Percentiles rank a stretch among this genome's conserved stretches.
phyloP scores from a whole-genome alignment of 2,797 vertebrate species.

The Steatocranus sp. region DNA sequence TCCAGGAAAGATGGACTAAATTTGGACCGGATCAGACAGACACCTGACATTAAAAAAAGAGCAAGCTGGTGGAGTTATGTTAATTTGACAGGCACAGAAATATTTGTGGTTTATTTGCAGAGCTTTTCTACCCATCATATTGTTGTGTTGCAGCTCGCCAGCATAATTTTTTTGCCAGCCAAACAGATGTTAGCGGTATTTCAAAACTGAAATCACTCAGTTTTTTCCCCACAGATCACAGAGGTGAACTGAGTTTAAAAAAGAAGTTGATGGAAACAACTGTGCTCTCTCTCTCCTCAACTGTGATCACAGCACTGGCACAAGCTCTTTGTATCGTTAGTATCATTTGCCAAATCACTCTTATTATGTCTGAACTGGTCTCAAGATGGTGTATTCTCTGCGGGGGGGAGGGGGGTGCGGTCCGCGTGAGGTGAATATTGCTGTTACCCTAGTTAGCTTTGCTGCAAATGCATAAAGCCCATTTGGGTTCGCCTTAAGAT shows the following conservation, averaged over 20 bases:
- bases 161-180: background rate
- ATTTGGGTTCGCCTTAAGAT: background rate
- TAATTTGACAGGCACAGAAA: background rate
- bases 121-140: background rate
- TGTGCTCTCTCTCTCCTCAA: background rate
- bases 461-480: background rate
- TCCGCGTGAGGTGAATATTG: background rate
- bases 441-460: background rate
- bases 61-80: background rate
- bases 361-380: background rate
- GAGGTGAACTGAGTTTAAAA: background rate
- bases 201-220: background rate
- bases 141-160: background rate
- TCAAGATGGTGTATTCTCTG: background rate
- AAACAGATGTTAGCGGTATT: background rate
- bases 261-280: background rate
- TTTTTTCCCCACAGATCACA: background rate
- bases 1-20: background rate
- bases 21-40: background rate
- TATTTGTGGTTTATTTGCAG: background rate
- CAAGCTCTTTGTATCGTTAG: background rate
- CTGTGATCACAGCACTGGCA: background rate
- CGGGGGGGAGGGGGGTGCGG: fast-evolving
- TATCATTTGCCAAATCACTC: background rate
- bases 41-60: background rate